These are phyloP conservation scores for Neoascia interrupta DNA, from an alignment of 2,888 invertebrate genomes.

Conservation along the genomic window DNA sequence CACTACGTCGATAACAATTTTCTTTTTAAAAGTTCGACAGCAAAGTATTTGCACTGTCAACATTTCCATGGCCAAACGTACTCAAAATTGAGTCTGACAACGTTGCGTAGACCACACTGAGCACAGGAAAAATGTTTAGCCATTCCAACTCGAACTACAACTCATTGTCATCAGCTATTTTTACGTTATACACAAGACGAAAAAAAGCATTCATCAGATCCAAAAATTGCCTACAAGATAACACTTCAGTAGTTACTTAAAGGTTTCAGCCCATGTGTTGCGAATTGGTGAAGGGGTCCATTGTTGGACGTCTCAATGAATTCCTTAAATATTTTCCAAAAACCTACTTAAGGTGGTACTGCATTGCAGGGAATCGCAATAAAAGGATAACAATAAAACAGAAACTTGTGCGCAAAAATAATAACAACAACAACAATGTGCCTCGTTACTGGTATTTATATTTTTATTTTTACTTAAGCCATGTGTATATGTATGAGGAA, in stretches of 20 bases:
- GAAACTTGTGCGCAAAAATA: slow-evolving; percentile 33
- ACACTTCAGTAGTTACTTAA: too few relatives aligned
- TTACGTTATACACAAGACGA: slow-evolving; percentile 36
- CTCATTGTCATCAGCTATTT: slow-evolving; percentile 63
- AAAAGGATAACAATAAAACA: not conserved
- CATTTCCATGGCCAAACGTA: slow-evolving; percentile 55
- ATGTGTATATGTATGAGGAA: slow-evolving; percentile 60
- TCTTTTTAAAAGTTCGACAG: slow-evolving; percentile 65
- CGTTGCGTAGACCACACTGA: slow-evolving; percentile 20
- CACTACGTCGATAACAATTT: slow-evolving; percentile 44
- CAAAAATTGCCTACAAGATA: slow-evolving; percentile 41
- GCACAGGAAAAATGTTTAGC: not conserved
- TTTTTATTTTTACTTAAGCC: slow-evolving; percentile 28
- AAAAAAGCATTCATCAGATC: slow-evolving; percentile 48
- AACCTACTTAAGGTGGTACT: slow-evolving; percentile 43
- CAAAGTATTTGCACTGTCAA: slow-evolving; percentile 58
- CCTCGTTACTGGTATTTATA: slow-evolving; percentile 51
- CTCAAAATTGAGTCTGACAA: slow-evolving; percentile 62
- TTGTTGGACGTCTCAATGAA: slow-evolving; percentile 49
- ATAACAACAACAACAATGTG: slow-evolving; percentile 49
- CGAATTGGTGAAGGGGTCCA: too few relatives aligned
- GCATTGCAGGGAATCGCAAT: slow-evolving; percentile 4
- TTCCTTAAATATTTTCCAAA: slow-evolving; percentile 67
- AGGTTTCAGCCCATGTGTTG: too few relatives aligned
- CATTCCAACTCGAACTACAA: slow-evolving; percentile 42